Conservation (phyloP, 2,113 vertebrate species). For the Mustela nigripes region DNA sequence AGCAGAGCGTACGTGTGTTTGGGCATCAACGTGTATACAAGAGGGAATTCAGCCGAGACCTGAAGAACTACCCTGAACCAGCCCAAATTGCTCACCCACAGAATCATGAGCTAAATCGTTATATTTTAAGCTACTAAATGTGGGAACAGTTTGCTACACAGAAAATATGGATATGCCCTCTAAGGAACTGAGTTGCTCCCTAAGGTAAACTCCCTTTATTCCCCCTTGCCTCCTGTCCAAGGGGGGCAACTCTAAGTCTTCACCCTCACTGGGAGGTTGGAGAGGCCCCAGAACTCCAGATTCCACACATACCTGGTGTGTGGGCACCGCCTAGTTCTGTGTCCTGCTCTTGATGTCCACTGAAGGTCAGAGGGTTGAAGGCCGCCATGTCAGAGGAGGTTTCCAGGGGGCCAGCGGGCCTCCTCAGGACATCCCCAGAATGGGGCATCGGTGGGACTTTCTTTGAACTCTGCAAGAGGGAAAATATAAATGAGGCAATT, state of each 20-base stretch:
- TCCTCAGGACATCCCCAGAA: not conserved
- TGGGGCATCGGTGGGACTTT: not conserved
- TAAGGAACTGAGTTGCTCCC: not conserved
- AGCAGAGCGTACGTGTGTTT: not conserved
- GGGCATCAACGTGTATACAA: not conserved
- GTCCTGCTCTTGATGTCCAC: conserved; percentile 4
- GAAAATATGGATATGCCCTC: not conserved
- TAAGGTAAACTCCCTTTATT: not conserved
- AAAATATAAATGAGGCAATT: not conserved
- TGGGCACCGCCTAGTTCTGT: not conserved
- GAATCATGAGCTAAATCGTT: not conserved
- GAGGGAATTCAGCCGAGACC: not conserved
- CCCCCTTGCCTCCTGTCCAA: not conserved
- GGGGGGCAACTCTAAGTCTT: not conserved
- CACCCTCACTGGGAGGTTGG: not conserved
- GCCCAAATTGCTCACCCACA: not conserved
- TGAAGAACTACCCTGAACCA: not conserved
- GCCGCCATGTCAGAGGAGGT: conserved; percentile 17
- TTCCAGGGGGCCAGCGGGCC: not conserved
- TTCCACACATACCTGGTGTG: conserved; percentile 43
- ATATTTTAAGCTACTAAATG: not conserved
- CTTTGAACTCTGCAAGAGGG: conserved; percentile 65
- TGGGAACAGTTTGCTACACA: not conserved
- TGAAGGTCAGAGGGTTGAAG: not conserved
- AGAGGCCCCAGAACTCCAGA: not conserved